A percentile compares a stretch with the other conserved stretches of the same genome.
phyloP scores from a whole-genome alignment of 2,888 invertebrate species.

The Odiellus spinosus region DNA sequence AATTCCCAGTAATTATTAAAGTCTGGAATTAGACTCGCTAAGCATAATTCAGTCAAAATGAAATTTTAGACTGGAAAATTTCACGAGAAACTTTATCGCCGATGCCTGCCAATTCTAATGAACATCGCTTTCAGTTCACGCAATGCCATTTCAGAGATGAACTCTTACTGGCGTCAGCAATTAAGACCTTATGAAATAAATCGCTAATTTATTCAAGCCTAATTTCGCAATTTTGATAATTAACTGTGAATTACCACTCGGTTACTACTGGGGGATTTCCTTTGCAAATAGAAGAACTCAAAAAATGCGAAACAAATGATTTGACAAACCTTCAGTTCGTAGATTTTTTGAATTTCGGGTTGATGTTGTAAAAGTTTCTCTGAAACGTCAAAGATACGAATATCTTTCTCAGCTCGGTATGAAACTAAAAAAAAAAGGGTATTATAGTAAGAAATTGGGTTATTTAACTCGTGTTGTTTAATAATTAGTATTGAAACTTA shows the following conservation, averaged over 20 bases:
- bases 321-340: slow-evolving; percentile 23
- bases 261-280: no score
- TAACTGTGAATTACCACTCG: no score
- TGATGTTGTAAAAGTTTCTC: slow-evolving; percentile 30
- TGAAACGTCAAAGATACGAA: slow-evolving; percentile 46
- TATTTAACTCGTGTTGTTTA: background rate
- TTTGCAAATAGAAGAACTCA: no score
- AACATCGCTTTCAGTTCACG: slow-evolving; percentile 37
- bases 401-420: slow-evolving; percentile 48
- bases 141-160: slow-evolving; percentile 42
- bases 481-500: slow-evolving; percentile 17
- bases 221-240: no score
- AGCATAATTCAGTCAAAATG: no score
- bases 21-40: no score
- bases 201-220: no score
- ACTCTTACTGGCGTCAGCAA: slow-evolving; percentile 2
- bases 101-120: no score
- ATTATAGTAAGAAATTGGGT: background rate
- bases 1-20: no score
- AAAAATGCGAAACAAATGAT: no score
- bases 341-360: slow-evolving; percentile 31
- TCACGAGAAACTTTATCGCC: no score
- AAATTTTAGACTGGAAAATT: no score
- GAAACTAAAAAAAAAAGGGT: slow-evolving; percentile 37
- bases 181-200: background rate